phyloP scores from a whole-genome alignment of 2,797 vertebrate genomes.

The Ctenosaura bakeri region DNA sequence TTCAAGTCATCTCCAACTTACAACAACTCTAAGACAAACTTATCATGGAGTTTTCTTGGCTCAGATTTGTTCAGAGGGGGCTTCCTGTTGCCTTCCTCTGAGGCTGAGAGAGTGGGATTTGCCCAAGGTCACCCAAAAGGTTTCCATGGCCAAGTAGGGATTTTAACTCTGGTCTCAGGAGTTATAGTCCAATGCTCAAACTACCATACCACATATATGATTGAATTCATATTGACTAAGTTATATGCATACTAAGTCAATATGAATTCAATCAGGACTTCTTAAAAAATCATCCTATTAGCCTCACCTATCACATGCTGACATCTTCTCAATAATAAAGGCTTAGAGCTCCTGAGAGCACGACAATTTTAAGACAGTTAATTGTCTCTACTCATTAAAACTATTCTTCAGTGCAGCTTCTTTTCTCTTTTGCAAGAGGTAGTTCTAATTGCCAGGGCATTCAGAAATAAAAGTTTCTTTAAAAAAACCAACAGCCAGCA shows the following conservation, averaged over 20 bases:
- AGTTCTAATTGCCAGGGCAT: neutral
- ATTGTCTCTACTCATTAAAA: slow-evolving; percentile 22
- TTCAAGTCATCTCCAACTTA: too few relatives aligned
- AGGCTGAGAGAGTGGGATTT: too few relatives aligned
- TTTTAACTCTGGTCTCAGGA: too few relatives aligned
- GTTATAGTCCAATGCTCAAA: too few relatives aligned
- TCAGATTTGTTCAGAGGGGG: too few relatives aligned
- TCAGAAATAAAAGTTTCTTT: neutral
- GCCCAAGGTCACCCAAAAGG: too few relatives aligned
- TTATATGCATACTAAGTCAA: neutral
- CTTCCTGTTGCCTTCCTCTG: too few relatives aligned
- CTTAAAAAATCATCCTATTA: slow-evolving; percentile 16
- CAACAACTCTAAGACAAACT: too few relatives aligned
- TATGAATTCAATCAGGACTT: slow-evolving; percentile 8
- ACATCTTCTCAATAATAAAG: slow-evolving; percentile 23
- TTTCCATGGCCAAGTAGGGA: too few relatives aligned
- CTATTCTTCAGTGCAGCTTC: slow-evolving; percentile 24
- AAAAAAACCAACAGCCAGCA: neutral
- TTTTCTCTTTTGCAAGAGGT: neutral
- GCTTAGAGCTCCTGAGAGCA: neutral
- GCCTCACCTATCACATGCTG: slow-evolving; percentile 21
- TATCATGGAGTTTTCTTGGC: too few relatives aligned
- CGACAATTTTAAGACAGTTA: neutral
- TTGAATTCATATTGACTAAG: too few relatives aligned
- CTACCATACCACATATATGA: too few relatives aligned